phyloP scores from a whole-genome alignment of 1,140 invertebrate genomes.

The Venustaconcha ellipsiformis region DNA sequence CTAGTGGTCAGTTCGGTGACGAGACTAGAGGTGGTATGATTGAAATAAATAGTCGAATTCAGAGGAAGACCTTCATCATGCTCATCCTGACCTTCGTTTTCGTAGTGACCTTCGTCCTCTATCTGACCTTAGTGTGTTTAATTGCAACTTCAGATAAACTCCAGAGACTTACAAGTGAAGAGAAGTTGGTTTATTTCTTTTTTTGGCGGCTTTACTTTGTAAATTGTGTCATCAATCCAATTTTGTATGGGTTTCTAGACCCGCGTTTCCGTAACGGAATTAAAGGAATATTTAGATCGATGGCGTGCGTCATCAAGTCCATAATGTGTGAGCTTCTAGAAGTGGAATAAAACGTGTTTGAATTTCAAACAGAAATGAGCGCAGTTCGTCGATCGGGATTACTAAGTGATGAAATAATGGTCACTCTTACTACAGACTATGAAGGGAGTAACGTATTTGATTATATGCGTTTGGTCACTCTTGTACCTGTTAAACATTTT shows the following conservation, averaged over 20 bases:
- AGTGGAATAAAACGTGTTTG: no score
- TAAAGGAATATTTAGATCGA: no score
- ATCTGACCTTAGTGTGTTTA: neutral
- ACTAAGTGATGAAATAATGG: no score
- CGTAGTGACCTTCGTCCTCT: neutral
- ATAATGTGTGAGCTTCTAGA: no score
- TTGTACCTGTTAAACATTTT: no score
- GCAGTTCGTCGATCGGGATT: no score
- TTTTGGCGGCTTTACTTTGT: slow-evolving; percentile 16
- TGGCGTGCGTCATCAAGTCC: no score
- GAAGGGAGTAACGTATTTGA: no score
- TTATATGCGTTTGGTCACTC: no score
- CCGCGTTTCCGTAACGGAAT: slow-evolving; percentile 1
- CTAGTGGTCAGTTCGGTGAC: neutral
- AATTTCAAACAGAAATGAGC: no score
- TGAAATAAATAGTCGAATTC: neutral
- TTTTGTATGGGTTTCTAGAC: slow-evolving; percentile 12
- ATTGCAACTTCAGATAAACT: neutral
- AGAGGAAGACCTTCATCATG: slow-evolving; percentile 6
- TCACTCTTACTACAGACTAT: no score
- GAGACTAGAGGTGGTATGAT: neutral
- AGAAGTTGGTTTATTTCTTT: slow-evolving; percentile 12
- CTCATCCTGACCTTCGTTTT: slow-evolving; percentile 6
- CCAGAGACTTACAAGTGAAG: neutral
- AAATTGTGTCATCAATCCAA: slow-evolving; percentile 7